phyloP scores from a whole-genome alignment of 1,140 invertebrate species.

The Drosophila quadrilineata region DNA sequence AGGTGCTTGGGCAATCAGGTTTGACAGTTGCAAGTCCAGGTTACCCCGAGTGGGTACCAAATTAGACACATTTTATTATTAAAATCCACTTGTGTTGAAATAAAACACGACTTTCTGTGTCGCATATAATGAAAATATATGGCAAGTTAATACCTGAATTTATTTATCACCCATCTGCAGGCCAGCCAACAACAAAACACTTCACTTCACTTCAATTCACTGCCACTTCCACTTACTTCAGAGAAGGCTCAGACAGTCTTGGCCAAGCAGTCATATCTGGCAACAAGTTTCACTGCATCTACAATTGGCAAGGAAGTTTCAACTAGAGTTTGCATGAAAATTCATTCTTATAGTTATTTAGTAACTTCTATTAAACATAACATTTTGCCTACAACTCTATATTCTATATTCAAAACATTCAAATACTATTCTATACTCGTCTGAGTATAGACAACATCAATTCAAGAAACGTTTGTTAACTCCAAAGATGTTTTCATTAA shows the following conservation, averaged over 20 bases:
- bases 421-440: too few relatives aligned
- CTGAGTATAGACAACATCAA: too few relatives aligned
- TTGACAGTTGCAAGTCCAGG: slow-evolving; percentile 21
- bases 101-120: slow-evolving; percentile 80
- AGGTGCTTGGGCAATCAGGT: slow-evolving; percentile 68
- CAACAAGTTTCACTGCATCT: slow-evolving; percentile 23
- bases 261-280: not conserved
- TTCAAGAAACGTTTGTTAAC: too few relatives aligned
- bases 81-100: slow-evolving; percentile 79
- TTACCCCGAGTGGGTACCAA: slow-evolving; percentile 70
- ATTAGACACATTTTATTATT: slow-evolving; percentile 80
- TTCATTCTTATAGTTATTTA: too few relatives aligned
- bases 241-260: too few relatives aligned
- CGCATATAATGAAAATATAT: slow-evolving; percentile 79
- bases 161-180: slow-evolving; percentile 59
- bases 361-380: too few relatives aligned
- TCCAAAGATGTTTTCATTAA: too few relatives aligned
- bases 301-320: not conserved
- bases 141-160: slow-evolving; percentile 75
- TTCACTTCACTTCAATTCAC: too few relatives aligned
- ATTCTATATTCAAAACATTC: too few relatives aligned
- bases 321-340: not conserved
- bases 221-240: too few relatives aligned
- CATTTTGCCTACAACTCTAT: too few relatives aligned
- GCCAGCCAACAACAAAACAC: slow-evolving; percentile 14